Evolutionary conservation across 2,888 invertebrate genomes (phyloP), one percentile per base, ranked within the genome.

Genomic region (Metacarcinus magister): DNA sequence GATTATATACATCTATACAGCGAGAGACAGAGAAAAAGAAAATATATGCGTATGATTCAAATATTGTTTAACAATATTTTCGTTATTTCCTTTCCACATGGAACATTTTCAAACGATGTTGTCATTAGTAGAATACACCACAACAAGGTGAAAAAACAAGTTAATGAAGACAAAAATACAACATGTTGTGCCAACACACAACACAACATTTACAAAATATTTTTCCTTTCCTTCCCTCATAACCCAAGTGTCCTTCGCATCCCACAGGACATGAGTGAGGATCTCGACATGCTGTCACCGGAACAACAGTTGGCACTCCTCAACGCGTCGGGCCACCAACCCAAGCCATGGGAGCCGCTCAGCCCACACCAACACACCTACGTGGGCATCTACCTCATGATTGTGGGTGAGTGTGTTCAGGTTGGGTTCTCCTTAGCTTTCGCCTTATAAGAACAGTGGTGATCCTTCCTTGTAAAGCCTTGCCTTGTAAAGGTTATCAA

Each of bases 331-430:
- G 94, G 87, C 4, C 92, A 94, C 54, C 92, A 46, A 1, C 92
- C 94, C 13, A 92, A 46, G 60, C 96, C 92, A 0, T 96, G 96
- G 96, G 44, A 94, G 19, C 94, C 96, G 5, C 60, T 96, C 8
- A 43, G 82, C 7, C 92, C 94, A n/a, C 44, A 93, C 16, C 96
- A 96, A 44, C 96, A 96, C 94, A 96, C 96, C 82, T 96, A 94
- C 75, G 32, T 96, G 10, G 96, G 96, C 82, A 87, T 96, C 82
- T 96, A 96, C 94, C 94, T 96, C 60, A 93, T 96, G 46, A 87
- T 95, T 60, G 94, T 96, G 23, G 96, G 96, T 96, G 44, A 94
- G 96, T 96, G 16, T 28, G 13, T 54, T 19, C 19, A 19, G 39
- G 39, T 19, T 54, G 13, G 10, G 2, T 54, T 54, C 39, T 43